Base-by-base conservation (phyloP, 2,888 invertebrate species). In the Spicauda simplicius region DNA sequence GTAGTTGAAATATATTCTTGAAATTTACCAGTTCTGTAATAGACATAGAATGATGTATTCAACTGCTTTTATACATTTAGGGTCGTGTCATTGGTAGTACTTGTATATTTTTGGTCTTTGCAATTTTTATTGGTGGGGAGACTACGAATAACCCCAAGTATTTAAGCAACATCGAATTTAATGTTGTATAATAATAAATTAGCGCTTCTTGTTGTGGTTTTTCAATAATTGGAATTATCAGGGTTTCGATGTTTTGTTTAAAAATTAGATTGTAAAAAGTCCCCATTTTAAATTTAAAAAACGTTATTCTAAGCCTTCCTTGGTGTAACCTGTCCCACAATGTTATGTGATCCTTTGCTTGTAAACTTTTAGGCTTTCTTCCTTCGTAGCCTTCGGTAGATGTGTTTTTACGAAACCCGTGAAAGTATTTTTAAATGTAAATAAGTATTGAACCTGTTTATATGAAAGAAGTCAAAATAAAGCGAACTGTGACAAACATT, bases 401-500 rank as follows among this genome's bases (percentile, higher is more conserved):
- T 61, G 57, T 73, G 75, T 77, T 76, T n/a, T 71, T 72, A 68
- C 63, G 57, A 78, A 76, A 74, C 78, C 76, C 81, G 78, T 79
- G 78, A 78, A 84, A 79, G 81, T 80, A 79, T 79, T 78, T 82
- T 83, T 80, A 80, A 33, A 77, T 88, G 85, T 90, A 88, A 86
- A 86, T 91, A 90, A 85, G 81, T 90, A 90, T 83, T 86, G 81
- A 86, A 86, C 86, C 77, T 88, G 86, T 90, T 90, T 84, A 83
- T 88, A 89, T 86, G 80, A 78, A 88, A 81, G 90, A 82, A 91
- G 93, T 93, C 93, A 93, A 91, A 91, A 91, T 91, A 89, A 93
- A 93, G 93, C 93, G 88, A 88, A 91, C 93, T 93, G 93, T 93
- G 93, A 93, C 85, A 92, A 93, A 90, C 81, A 86, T 90, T 93